Evolutionary conservation across 1,140 invertebrate genomes (phyloP), one percentile per base, ranked within the genome.

Genomic region (Drosophila dunni): DNA sequence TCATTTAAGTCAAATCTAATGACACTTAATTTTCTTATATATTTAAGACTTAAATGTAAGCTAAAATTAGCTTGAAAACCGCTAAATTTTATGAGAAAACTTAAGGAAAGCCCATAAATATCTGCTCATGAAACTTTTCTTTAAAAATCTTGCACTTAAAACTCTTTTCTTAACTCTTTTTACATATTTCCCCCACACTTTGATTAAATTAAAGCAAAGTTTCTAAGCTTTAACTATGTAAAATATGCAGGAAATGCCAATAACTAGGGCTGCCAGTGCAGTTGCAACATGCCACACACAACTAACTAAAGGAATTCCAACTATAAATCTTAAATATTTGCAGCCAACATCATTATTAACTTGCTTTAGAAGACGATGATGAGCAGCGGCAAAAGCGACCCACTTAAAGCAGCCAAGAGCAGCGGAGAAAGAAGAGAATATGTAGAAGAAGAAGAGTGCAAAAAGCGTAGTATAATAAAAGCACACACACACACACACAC

Each of bases 261-360:
- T 24, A n/a, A 53, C 48, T 15, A 38, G 53, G n/a, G 34, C 0
- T 13, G 48, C 17, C 7, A 33, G 58, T 11, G 33, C 13, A 7
- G 42, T 24, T 34, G 11, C 51, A 17, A 38, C 46, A 48, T 51
- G 48, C 48, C 48, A 5, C 6, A 29, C 24, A 33, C 10, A 61
- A 50, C 29, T 17, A 20, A 54, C 56, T 67, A 73, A 56, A 67
- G 63, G 70, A 73, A 73, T 73, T 68, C 53, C 56, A 73, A 56
- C 64, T 73, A 68, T 73, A 48, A 50, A n/a, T 56, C 13, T 53
- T 34, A 48, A 42, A 40, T 29, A 13, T 13, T 6, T 8, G 3
- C 50, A 13, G 11, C 51, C 36, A 51, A 51, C 36, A 54, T 44
- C 11, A 54, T 36, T 38, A 38, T 6, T 29, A 29, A 29, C 24